Evolutionary conservation across 2,113 vertebrate genomes (phyloP), one percentile per base, ranked within the genome.

Genomic region (Vireo altiloquus): DNA sequence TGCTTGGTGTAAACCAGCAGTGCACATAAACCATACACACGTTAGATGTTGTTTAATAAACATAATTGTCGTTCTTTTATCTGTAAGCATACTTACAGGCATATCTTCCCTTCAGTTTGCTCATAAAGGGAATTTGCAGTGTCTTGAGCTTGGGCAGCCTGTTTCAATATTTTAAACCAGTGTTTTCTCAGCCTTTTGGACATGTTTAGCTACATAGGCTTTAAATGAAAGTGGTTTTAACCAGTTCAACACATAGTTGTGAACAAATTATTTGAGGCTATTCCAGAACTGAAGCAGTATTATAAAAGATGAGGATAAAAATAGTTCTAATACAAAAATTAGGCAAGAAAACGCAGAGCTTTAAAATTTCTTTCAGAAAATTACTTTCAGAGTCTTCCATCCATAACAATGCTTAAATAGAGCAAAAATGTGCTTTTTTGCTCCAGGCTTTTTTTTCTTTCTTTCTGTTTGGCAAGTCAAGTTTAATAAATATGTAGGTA

Each of bases 401-500:
- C 17, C 27, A 9, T 70, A 81, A 37, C 21, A 76, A 21, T 53
- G 56, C 24, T 63, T 81, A 78, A 74, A 59, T n/a, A 81, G 31
- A 95, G 65, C 7, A 91, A 87, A 89, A 91, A 95, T 46, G 23
- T 2, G 0, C 7, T 60, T 64, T 60, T 64, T n/a, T n/a, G n/a
- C n/a, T n/a, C n/a, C n/a, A n/a, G n/a, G n/a, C n/a, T n/a, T n/a
- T 37, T 49, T 49, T 56, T 33, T 25, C 8, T 59, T 82, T 47
- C 24, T 49, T 82, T 65, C 31, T 74, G 7, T 90, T 92, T 82
- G 70, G 59, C 47, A 89, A 77, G 71, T 80, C 79, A 92, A 4
- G 35, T 95, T 84, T 49, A 93, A 92, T 90, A 92, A 90, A 60
- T 71, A 53, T 18, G 6, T 94, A 70, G 71, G 63, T 79, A 90